These are phyloP conservation scores for Colletes latitarsis DNA, from an alignment of 1,140 invertebrate genomes.

Conservation along the genomic window DNA sequence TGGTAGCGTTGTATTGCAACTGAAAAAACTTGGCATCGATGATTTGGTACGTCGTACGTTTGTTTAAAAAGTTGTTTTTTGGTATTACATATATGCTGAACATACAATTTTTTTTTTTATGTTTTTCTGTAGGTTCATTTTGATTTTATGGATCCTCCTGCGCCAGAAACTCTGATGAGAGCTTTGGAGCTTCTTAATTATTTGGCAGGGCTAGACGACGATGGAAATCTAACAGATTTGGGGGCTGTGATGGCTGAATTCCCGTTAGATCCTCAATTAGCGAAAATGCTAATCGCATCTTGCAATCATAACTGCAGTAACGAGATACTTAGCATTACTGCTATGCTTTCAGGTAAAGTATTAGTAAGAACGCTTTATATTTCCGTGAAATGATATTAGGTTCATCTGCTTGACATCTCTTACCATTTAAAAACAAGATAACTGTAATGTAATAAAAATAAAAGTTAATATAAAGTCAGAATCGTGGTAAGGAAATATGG, in stretches of 20 bases:
- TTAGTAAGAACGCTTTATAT: slow-evolving; percentile 13
- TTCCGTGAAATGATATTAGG: slow-evolving; percentile 38
- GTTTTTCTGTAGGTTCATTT: slow-evolving; percentile 89
- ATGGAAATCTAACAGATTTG: slow-evolving; percentile 96
- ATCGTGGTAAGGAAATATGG: slow-evolving; percentile 70
- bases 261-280: slow-evolving; percentile 98
- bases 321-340: slow-evolving; percentile 99
- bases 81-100: slow-evolving; percentile 9
- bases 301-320: slow-evolving; percentile 99
- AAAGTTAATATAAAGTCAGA: slow-evolving; percentile 47
- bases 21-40: slow-evolving; percentile 99
- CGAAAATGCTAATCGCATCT: slow-evolving; percentile 99
- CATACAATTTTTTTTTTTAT: not conserved
- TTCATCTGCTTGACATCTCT: not conserved
- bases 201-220: slow-evolving; percentile 97
- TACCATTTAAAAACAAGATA: not conserved
- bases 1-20: slow-evolving; percentile 97
- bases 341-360: slow-evolving; percentile 97
- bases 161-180: slow-evolving; percentile 99
- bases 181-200: slow-evolving; percentile 99
- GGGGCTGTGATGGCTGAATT: slow-evolving; percentile 99
- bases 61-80: slow-evolving; percentile 15
- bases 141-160: slow-evolving; percentile 99
- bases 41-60: slow-evolving; percentile 89
- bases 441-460: not conserved